A percentile compares a stretch with the other conserved stretches of the same genome.
Conservation (phyloP, 2,888 invertebrate genomes). For the Malthinus seriepunctatus region DNA sequence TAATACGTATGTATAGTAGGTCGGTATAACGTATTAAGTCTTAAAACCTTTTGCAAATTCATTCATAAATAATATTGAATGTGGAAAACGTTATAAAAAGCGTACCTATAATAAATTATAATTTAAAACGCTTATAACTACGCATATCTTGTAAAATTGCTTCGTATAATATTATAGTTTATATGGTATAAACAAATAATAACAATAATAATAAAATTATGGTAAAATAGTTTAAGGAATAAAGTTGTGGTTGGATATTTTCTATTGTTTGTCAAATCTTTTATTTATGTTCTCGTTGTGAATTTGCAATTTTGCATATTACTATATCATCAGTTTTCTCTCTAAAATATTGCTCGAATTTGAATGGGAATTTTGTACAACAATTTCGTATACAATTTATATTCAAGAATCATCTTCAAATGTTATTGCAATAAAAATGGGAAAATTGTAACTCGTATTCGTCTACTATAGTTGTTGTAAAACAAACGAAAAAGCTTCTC, state of each 20-base stretch:
- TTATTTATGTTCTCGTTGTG: neutral
- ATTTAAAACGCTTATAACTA: slow-evolving; percentile 23
- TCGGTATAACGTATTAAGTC: neutral
- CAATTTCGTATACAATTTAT: neutral
- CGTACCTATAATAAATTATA: slow-evolving; percentile 31
- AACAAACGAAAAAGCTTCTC: too few species aligned
- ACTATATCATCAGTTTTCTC: slow-evolving; percentile 1
- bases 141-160: slow-evolving; percentile 28
- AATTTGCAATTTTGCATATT: neutral
- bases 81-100: slow-evolving; percentile 31
- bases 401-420: too few species aligned
- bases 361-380: slow-evolving; percentile 2
- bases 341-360: neutral
- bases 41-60: slow-evolving; percentile 37
- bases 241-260: neutral
- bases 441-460: too few species aligned
- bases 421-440: too few species aligned
- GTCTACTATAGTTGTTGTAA: too few species aligned
- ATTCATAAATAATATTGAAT: slow-evolving; percentile 38
- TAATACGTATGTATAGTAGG: neutral
- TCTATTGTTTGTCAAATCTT: neutral
- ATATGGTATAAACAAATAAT: slow-evolving; percentile 24
- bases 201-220: slow-evolving; percentile 19
- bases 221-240: too few species aligned
- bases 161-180: slow-evolving; percentile 17